These are phyloP conservation scores for Tricholauxania praeusta DNA, from an alignment of 2,888 invertebrate species.

Conservation along the genomic window DNA sequence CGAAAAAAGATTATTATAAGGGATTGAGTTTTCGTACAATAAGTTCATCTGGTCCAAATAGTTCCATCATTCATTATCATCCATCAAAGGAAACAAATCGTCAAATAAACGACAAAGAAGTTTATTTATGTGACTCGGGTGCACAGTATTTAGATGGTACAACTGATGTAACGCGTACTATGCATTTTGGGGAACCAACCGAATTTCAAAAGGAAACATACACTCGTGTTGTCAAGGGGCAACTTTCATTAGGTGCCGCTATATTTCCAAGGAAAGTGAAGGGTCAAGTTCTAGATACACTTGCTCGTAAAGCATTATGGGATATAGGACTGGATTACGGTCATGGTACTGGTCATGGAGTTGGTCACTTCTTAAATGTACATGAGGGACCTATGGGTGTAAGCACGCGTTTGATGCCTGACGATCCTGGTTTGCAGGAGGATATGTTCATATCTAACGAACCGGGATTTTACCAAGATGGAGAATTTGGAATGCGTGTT, in stretches of 20 bases:
- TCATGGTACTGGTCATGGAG: constrained; percentile 93
- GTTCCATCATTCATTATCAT: constrained; percentile 92
- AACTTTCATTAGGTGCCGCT: constrained; percentile 78
- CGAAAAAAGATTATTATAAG: constrained; percentile 79
- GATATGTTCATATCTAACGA: constrained; percentile 82
- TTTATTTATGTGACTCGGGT: constrained; percentile 95
- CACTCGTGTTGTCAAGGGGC: constrained; percentile 89
- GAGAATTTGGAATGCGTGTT: constrained; percentile 87
- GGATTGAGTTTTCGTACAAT: constrained; percentile 93
- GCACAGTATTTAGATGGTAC: constrained; percentile 89
- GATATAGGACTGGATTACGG: constrained; percentile 86
- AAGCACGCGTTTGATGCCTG: constrained; percentile 72
- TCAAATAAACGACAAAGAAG: constrained; percentile 76
- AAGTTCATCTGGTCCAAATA: constrained; percentile 91
- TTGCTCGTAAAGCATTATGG: constrained; percentile 85
- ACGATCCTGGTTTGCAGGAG: constrained; percentile 76
- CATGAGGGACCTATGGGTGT: constrained; percentile 90
- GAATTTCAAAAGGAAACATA: constrained; percentile 81
- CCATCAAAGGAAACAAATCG: constrained; percentile 75
- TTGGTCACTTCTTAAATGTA: constrained; percentile 90
- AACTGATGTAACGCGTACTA: constrained; percentile 90
- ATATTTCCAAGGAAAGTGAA: constrained; percentile 78
- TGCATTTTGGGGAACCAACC: constrained; percentile 84
- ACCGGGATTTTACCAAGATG: constrained; percentile 91
- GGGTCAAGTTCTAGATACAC: constrained; percentile 74